Percentiles rank a stretch among this genome's conserved stretches.
Evolutionary conservation across 2,888 invertebrate genomes (phyloP).

Genomic region (Nezara viridula): DNA sequence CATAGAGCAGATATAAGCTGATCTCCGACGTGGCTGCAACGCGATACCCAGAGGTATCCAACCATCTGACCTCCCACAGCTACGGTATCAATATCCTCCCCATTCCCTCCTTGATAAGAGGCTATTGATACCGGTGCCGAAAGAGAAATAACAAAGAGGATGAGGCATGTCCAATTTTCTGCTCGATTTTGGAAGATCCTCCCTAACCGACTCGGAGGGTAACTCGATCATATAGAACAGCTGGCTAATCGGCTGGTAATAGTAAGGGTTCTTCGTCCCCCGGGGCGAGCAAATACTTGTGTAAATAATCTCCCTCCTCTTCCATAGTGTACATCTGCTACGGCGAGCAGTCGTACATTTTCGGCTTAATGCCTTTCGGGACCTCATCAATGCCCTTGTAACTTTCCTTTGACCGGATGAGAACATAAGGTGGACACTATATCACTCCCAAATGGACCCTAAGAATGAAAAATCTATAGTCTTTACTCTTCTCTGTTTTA

Average conservation of each 20-base stretch:
- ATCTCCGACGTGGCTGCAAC: not conserved
- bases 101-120: not conserved
- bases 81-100: not conserved
- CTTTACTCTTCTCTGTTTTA: not conserved
- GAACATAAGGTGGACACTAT: not conserved
- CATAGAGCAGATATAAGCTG: not conserved
- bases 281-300: slow-evolving; percentile 29
- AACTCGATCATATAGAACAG: slow-evolving; percentile 51
- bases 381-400: slow-evolving; percentile 1
- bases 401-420: not conserved
- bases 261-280: not conserved
- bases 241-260: slow-evolving; percentile 54
- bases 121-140: slow-evolving; percentile 1
- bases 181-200: slow-evolving; percentile 44
- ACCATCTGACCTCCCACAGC: not conserved
- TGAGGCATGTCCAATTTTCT: slow-evolving; percentile 45
- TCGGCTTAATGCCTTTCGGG: slow-evolving; percentile 43
- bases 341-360: not conserved
- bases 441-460: not conserved
- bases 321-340: slow-evolving; percentile 29
- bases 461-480: not conserved
- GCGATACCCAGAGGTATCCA: not conserved
- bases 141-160: slow-evolving; percentile 22
- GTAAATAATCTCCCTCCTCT: slow-evolving; percentile 33
- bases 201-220: slow-evolving; percentile 41